These are phyloP conservation scores for Cyclophora punctaria DNA, from an alignment of 2,888 invertebrate species.

Conservation along the genomic window DNA sequence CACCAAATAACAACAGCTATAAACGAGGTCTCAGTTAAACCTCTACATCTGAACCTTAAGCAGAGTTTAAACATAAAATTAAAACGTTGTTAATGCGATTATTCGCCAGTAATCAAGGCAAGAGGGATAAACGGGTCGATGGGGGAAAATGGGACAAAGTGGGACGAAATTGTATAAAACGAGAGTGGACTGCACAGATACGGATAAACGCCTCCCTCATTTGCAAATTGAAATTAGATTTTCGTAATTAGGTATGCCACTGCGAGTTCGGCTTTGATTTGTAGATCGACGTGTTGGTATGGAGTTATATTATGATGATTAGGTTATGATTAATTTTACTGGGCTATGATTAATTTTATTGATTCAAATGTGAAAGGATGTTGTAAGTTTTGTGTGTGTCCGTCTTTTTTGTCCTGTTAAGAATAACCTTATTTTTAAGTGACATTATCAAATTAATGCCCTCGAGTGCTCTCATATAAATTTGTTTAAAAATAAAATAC, in stretches of 20 bases:
- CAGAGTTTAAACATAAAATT: constrained; percentile 5
- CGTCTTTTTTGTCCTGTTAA: too few species aligned
- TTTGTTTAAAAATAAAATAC: too few species aligned
- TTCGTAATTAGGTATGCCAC: constrained; percentile 14
- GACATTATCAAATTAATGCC: too few species aligned
- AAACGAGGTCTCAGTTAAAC: background rate
- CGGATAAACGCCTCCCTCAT: constrained; percentile 10
- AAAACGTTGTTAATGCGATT: constrained; percentile 11
- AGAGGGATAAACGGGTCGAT: background rate
- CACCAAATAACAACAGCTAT: background rate
- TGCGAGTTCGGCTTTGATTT: too few species aligned
- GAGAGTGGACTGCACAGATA: constrained; percentile 10
- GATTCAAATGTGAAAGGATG: too few species aligned
- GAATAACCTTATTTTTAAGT: too few species aligned
- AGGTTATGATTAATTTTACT: too few species aligned
- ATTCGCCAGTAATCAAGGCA: constrained; percentile 6
- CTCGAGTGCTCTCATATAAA: too few species aligned
- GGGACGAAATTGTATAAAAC: background rate
- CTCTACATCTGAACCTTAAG: background rate
- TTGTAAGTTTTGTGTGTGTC: too few species aligned
- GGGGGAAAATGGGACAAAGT: constrained; percentile 5
- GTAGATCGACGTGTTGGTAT: too few species aligned
- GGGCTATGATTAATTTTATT: too few species aligned
- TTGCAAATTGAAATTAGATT: constrained; percentile 21
- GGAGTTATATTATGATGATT: too few species aligned